Conservation (phyloP, 2,888 invertebrate genomes). For the Bursaphelenchus okinawaensis region DNA sequence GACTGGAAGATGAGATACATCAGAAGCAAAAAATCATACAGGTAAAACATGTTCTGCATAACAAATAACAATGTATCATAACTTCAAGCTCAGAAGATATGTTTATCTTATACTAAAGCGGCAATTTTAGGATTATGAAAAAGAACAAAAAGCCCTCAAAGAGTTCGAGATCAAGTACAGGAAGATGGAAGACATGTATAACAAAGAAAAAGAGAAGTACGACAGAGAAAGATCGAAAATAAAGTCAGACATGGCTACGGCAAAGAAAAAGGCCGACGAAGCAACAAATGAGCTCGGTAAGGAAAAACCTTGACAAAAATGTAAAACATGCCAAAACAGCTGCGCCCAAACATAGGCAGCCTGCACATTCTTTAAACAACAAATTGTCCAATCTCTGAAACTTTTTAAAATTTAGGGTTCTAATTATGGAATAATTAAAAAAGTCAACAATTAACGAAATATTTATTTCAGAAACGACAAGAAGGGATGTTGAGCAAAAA, state of each 20-base stretch:
- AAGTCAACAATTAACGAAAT: too few species aligned
- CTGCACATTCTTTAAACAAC: too few species aligned
- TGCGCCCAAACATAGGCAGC: too few species aligned
- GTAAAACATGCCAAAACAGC: too few species aligned
- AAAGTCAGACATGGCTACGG: slow-evolving; percentile 44
- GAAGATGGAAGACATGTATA: slow-evolving; percentile 55
- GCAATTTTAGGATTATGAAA: slow-evolving; percentile 38
- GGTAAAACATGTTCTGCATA: neutral
- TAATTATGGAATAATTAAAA: too few species aligned
- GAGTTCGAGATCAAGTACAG: slow-evolving; percentile 56
- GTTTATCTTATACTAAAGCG: neutral
- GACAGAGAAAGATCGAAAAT: slow-evolving; percentile 46
- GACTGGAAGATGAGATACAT: slow-evolving; percentile 26
- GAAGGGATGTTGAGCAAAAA: slow-evolving; percentile 20
- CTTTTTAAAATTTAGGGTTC: too few species aligned
- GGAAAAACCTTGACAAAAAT: too few species aligned
- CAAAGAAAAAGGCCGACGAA: slow-evolving; percentile 53
- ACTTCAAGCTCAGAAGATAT: too few species aligned
- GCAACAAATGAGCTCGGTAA: slow-evolving; percentile 33
- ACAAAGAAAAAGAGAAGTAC: slow-evolving; percentile 47
- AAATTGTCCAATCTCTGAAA: too few species aligned
- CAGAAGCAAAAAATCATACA: slow-evolving; percentile 23
- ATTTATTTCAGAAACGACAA: slow-evolving; percentile 14
- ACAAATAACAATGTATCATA: neutral
- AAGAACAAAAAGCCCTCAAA: slow-evolving; percentile 46